Evolutionary conservation across 2,113 vertebrate genomes (phyloP).

Genomic region (Falcunculus frontatus): DNA sequence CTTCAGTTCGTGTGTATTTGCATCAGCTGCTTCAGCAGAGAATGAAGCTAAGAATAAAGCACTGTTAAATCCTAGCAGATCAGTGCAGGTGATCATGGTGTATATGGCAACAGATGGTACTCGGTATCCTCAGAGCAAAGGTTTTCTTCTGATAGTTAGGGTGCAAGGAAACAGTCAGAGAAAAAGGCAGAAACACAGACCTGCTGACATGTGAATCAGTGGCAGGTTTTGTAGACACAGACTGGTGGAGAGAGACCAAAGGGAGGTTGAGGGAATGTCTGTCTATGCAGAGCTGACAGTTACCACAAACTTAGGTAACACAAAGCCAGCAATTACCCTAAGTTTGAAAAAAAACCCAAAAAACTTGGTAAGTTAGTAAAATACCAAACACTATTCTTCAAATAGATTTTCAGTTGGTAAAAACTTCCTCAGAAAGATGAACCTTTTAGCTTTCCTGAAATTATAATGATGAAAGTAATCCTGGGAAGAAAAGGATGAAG

Average conservation of each 20-base stretch:
- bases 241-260: neutral
- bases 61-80: neutral
- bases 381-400: neutral
- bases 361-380: neutral
- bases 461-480: neutral
- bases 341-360: neutral
- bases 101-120: neutral
- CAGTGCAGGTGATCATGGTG: neutral
- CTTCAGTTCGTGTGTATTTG: neutral
- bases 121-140: neutral
- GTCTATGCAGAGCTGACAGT: neutral
- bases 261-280: neutral
- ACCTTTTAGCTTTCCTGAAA: neutral
- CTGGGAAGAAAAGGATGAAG: neutral
- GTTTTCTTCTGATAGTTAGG: neutral
- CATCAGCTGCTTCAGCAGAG: neutral
- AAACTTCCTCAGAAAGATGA: neutral
- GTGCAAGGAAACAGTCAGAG: neutral
- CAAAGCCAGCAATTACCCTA: neutral
- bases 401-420: neutral
- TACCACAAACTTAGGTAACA: neutral
- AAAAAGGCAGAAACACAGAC: neutral
- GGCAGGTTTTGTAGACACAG: neutral
- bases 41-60: neutral
- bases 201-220: neutral